Percentiles rank a stretch among this genome's conserved stretches.
Evolutionary conservation across 2,888 invertebrate genomes (phyloP).

Genomic region (Agriopis leucophaearia): DNA sequence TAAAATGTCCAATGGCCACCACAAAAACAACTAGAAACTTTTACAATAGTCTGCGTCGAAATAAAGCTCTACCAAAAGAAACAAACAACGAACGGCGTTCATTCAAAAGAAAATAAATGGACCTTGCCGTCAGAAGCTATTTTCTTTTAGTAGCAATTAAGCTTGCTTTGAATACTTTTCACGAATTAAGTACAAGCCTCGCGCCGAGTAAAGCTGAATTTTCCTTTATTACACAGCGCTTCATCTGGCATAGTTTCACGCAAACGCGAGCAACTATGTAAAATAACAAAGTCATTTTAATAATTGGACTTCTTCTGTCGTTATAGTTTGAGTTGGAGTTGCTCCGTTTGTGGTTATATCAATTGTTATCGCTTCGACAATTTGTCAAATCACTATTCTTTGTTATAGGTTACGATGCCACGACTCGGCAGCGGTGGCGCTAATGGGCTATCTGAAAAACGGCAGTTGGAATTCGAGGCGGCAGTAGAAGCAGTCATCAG

Average conservation of each 20-base stretch:
- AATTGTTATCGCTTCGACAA: constrained; percentile 7
- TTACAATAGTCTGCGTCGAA: constrained; percentile 34
- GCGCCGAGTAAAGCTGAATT: constrained; percentile 32
- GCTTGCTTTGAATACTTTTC: constrained; percentile 49
- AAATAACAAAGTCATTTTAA: constrained; percentile 17
- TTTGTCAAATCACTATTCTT: constrained; percentile 35
- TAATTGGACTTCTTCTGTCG: constrained; percentile 1
- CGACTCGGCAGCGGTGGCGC: constrained; percentile 81
- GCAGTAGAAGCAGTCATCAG: constrained; percentile 92
- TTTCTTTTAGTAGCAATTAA: constrained; percentile 58
- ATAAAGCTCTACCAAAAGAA: constrained; percentile 39
- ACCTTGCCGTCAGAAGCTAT: constrained; percentile 48
- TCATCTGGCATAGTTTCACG: constrained; percentile 28
- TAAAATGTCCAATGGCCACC: constrained; percentile 37
- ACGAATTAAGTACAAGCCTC: constrained; percentile 36
- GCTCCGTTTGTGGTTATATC: constrained; percentile 12
- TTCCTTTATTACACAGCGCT: constrained; percentile 28
- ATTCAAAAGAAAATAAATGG: constrained; percentile 52
- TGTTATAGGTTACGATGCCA: constrained; percentile 90
- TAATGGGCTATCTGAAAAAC: constrained; percentile 79
- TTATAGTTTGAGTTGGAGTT: constrained; percentile 14
- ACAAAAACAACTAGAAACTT: constrained; percentile 35
- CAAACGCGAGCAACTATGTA: constrained; percentile 27
- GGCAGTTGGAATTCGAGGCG: constrained; percentile 90
- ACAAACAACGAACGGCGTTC: constrained; percentile 38